Percentiles rank a stretch among this genome's conserved stretches.
Conservation (phyloP, 2,888 invertebrate species). For the Griposia aprilina region DNA sequence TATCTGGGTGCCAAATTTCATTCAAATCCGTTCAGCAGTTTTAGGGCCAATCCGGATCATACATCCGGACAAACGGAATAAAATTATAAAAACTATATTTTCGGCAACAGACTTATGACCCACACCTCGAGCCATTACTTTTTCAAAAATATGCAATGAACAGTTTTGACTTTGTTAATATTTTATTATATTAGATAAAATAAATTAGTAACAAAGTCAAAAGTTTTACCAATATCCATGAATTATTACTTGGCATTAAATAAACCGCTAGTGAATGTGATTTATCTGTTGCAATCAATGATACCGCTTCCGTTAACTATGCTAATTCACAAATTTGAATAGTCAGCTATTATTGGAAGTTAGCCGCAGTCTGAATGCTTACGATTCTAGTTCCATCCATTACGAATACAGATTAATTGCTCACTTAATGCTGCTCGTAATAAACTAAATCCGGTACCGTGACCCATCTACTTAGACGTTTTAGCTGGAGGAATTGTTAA, state of each 20-base stretch:
- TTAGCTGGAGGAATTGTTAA: constrained; percentile 83
- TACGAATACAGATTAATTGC: constrained; percentile 82
- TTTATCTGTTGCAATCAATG: constrained; percentile 66
- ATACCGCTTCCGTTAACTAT: constrained; percentile 69
- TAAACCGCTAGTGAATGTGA: constrained; percentile 46
- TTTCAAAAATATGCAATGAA: too few species aligned
- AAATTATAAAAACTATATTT: too few species aligned
- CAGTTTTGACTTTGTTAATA: too few species aligned
- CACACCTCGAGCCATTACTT: too few species aligned
- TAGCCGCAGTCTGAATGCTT: constrained; percentile 78
- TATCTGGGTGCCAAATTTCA: too few species aligned
- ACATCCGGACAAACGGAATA: too few species aligned
- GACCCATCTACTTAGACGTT: constrained; percentile 84
- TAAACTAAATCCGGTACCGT: constrained; percentile 83
- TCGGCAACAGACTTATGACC: too few species aligned
- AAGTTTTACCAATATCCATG: constrained; percentile 5
- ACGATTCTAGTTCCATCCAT: constrained; percentile 78
- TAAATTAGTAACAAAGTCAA: too few species aligned
- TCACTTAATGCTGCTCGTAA: constrained; percentile 83
- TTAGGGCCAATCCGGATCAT: too few species aligned
- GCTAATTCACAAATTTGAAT: constrained; percentile 78
- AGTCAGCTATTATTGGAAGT: constrained; percentile 75
- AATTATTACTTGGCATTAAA: constrained; percentile 41
- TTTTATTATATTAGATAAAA: too few species aligned
- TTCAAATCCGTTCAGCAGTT: too few species aligned